These are phyloP conservation scores for Clunio marinus DNA, from an alignment of 2,888 invertebrate species.

Conservation along the genomic window DNA sequence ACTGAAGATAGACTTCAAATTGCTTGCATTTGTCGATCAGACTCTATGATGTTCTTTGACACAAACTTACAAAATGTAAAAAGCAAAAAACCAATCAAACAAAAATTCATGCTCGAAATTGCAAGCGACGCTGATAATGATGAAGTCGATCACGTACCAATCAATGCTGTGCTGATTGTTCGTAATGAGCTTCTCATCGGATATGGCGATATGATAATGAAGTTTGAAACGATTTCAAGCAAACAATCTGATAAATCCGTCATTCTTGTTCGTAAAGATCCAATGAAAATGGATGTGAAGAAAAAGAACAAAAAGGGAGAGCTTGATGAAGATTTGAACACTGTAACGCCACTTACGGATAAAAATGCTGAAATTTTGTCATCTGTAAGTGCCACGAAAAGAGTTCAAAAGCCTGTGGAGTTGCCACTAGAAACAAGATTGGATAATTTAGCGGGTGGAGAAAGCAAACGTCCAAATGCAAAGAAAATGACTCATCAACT, in stretches of 20 bases:
- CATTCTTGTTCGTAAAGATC: conserved; percentile 48
- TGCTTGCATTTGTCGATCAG: conserved; percentile 65
- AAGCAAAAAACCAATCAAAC: conserved; percentile 60
- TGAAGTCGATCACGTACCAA: conserved; percentile 55
- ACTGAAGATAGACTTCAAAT: conserved; percentile 54
- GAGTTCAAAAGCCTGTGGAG: conserved; percentile 44
- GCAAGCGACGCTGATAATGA: conserved; percentile 56
- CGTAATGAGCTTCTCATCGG: conserved; percentile 54
- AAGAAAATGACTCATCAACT: conserved; percentile 77
- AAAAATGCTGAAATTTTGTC: conserved; percentile 46
- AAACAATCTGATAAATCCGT: not conserved
- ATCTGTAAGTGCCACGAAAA: conserved; percentile 45
- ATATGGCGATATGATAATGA: conserved; percentile 57
- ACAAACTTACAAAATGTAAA: conserved; percentile 56
- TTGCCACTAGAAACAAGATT: conserved; percentile 75
- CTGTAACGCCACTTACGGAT: conserved; percentile 45
- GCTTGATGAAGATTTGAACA: conserved; percentile 42
- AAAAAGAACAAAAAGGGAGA: conserved; percentile 42
- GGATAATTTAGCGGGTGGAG: conserved; percentile 68
- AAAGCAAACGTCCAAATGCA: conserved; percentile 54
- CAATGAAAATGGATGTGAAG: conserved; percentile 44
- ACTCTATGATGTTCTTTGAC: conserved; percentile 73
- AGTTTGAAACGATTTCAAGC: conserved; percentile 58
- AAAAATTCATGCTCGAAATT: conserved; percentile 59
- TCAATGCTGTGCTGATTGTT: conserved; percentile 52